These are phyloP conservation scores for Scaptomyza tumidula DNA, from an alignment of 2,888 invertebrate species.

Conservation along the genomic window DNA sequence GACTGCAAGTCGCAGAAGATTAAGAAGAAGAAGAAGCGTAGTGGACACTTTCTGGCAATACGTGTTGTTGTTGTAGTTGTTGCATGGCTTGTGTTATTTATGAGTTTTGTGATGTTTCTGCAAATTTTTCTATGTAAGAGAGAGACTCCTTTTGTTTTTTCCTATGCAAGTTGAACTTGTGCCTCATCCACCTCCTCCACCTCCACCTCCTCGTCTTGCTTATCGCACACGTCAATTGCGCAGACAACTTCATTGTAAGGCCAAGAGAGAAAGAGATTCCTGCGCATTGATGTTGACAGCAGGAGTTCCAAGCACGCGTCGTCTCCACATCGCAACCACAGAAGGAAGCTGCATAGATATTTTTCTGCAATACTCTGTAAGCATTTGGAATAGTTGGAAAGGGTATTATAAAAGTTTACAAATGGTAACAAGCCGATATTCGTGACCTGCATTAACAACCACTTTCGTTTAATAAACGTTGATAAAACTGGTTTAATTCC, in stretches of 20 bases:
- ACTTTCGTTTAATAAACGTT: too few relatives aligned
- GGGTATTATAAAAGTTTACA: neutral
- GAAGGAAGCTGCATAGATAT: conserved; percentile 43
- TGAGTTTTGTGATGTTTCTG: conserved; percentile 81
- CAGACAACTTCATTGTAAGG: conserved; percentile 79
- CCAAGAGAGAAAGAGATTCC: conserved; percentile 50
- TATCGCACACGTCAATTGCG: conserved; percentile 73
- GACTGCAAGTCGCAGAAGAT: too few relatives aligned
- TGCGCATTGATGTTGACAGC: conserved; percentile 78
- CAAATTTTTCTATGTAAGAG: conserved; percentile 78
- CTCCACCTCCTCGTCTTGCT: conserved; percentile 20
- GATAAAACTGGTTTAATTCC: too few relatives aligned
- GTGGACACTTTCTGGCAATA: conserved; percentile 71
- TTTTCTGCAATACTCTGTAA: neutral
- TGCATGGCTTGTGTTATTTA: conserved; percentile 69
- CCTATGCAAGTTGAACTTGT: conserved; percentile 47
- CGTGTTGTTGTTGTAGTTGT: conserved; percentile 11
- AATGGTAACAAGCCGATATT: too few relatives aligned
- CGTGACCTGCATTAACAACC: too few relatives aligned
- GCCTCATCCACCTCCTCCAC: conserved; percentile 7
- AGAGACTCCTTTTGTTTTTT: conserved; percentile 47
- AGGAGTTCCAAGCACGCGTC: conserved; percentile 73
- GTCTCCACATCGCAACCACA: conserved; percentile 48
- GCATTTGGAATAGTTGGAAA: neutral
- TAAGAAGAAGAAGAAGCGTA: too few relatives aligned